Evolutionary conservation across 2,797 vertebrate genomes (phyloP).

Genomic region (Phrynocephalus guinanensis): DNA sequence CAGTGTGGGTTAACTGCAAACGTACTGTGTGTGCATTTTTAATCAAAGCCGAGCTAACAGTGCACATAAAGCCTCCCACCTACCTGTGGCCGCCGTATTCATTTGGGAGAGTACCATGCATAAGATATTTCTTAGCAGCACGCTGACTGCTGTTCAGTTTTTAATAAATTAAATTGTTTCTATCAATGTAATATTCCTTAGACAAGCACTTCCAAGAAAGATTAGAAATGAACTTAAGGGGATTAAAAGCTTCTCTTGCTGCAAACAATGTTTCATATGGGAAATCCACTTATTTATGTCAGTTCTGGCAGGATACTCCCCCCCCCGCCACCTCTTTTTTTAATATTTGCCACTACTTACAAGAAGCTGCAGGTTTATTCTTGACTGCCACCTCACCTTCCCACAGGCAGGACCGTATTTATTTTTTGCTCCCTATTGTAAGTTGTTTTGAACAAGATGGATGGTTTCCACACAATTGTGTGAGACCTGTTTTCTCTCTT

Average conservation of each 20-base stretch:
- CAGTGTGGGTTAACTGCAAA: conserved; percentile 41
- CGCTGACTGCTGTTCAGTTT: conserved; percentile 73
- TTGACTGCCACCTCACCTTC: conserved; percentile 59
- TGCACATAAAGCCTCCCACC: background rate
- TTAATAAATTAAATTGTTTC: conserved; percentile 84
- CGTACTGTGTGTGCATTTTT: conserved; percentile 72
- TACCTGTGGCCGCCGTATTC: conserved; percentile 74
- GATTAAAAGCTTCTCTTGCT: conserved; percentile 84
- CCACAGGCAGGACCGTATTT: conserved; percentile 71
- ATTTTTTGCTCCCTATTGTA: conserved; percentile 67
- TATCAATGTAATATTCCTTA: conserved; percentile 80
- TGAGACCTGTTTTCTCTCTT: conserved; percentile 72
- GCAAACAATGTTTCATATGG: conserved; percentile 82
- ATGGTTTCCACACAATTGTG: conserved; percentile 73
- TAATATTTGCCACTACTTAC: conserved; percentile 70
- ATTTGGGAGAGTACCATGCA: conserved; percentile 71
- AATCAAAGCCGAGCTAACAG: conserved; percentile 66
- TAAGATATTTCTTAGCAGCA: conserved; percentile 63
- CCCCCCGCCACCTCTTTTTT: conserved; percentile 43
- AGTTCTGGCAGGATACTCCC: conserved; percentile 76
- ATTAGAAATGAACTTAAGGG: conserved; percentile 84
- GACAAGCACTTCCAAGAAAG: conserved; percentile 81
- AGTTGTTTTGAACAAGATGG: conserved; percentile 75
- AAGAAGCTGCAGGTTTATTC: conserved; percentile 65
- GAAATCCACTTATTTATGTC: conserved; percentile 84